Evolutionary conservation across 1,140 invertebrate species (phyloP).

Genomic region (Procambarus virginalis): DNA sequence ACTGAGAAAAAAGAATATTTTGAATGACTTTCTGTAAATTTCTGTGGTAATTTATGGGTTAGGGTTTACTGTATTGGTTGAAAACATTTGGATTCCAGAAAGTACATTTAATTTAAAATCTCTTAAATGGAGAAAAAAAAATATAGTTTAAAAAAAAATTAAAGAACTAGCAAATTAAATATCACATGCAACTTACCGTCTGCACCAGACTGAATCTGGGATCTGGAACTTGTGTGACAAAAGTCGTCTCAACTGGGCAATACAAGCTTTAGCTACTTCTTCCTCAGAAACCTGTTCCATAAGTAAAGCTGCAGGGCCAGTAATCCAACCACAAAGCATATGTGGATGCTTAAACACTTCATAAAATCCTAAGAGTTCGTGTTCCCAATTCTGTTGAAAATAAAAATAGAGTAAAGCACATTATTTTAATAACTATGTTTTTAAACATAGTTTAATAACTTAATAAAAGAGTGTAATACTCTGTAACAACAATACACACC

Average conservation of each 20-base stretch:
- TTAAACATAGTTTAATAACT: too few species aligned
- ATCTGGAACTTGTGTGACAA: conserved; percentile 21
- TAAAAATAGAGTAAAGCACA: background rate
- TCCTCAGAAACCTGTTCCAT: conserved; percentile 33
- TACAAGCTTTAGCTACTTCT: conserved; percentile 35
- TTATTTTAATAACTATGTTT: background rate
- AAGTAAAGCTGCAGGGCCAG: conserved; percentile 7
- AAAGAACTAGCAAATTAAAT: too few species aligned
- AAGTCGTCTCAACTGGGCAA: conserved; percentile 3
- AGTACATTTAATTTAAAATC: too few species aligned
- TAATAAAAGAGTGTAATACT: too few species aligned
- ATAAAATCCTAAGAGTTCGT: conserved; percentile 34
- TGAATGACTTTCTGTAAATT: too few species aligned
- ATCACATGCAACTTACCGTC: conserved; percentile 9
- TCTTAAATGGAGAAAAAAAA: too few species aligned
- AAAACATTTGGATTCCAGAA: too few species aligned
- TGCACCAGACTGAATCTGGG: conserved; percentile 35
- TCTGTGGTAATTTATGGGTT: too few species aligned
- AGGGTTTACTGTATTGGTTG: too few species aligned
- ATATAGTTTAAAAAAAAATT: too few species aligned
- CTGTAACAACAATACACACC: too few species aligned
- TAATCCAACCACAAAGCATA: conserved; percentile 53
- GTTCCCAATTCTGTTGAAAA: conserved; percentile 53
- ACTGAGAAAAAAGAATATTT: too few species aligned
- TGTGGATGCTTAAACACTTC: conserved; percentile 30